phyloP scores from a whole-genome alignment of 2,888 invertebrate genomes.

The Seira sanloemensis region DNA sequence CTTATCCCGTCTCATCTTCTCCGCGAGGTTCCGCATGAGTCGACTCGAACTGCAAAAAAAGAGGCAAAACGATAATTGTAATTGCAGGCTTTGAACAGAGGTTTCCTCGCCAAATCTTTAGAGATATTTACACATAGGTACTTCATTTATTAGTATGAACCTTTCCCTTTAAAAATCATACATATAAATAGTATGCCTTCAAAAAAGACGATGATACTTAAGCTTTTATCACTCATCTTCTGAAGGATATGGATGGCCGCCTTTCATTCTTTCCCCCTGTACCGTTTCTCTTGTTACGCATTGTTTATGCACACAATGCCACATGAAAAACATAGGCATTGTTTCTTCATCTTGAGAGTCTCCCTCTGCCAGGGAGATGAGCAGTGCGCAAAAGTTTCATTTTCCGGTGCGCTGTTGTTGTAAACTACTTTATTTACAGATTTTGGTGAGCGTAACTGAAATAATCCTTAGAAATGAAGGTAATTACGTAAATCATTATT shows the following conservation, averaged over 20 bases:
- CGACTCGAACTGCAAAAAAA: constrained; percentile 78
- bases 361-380: not conserved
- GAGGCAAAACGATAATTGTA: constrained; percentile 8
- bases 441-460: not conserved
- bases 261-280: not conserved
- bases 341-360: not conserved
- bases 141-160: not conserved
- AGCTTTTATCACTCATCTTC: not conserved
- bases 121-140: not conserved
- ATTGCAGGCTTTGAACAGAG: constrained; percentile 45
- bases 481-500: too few species aligned
- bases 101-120: not conserved
- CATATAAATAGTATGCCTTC: not conserved
- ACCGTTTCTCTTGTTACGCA: not conserved
- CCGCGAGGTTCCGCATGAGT: constrained; percentile 90
- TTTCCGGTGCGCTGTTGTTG: not conserved
- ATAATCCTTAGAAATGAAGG: too few species aligned
- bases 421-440: not conserved
- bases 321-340: not conserved
- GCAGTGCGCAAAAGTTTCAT: not conserved
- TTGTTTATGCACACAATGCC: constrained; percentile 6
- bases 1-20: constrained; percentile 93
- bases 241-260: not conserved
- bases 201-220: not conserved
- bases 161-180: not conserved